Conservation (phyloP, 1,140 invertebrate species). For the Bombus sylvicola region DNA sequence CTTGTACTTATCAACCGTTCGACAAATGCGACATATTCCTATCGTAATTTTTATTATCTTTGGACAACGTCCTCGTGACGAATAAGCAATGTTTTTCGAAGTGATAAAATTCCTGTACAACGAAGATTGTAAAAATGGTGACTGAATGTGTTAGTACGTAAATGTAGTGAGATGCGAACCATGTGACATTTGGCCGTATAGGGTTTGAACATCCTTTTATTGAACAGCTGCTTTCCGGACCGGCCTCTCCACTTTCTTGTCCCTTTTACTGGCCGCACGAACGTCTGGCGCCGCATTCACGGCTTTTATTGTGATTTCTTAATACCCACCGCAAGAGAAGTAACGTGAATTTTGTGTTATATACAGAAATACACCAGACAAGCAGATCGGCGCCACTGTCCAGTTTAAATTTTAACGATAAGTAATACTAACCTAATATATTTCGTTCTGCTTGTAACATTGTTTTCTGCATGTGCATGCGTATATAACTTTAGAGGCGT, state of each 20-base stretch:
- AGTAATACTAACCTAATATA: neutral
- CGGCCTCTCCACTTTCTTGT: conserved; percentile 17
- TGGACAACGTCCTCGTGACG: neutral
- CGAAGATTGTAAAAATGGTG: neutral
- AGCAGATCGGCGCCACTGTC: neutral
- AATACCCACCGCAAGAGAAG: neutral
- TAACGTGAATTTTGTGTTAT: neutral
- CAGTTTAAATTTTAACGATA: neutral
- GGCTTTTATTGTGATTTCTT: conserved; percentile 34
- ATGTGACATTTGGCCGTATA: neutral
- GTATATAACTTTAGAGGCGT: neutral
- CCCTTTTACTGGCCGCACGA: conserved; percentile 25
- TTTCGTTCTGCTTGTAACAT: neutral
- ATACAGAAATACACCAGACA: neutral
- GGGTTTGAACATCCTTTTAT: conserved; percentile 16
- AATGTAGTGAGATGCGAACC: neutral
- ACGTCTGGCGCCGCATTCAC: neutral
- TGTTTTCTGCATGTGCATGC: neutral
- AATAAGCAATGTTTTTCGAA: neutral
- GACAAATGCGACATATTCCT: neutral
- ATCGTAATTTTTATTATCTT: neutral
- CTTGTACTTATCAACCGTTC: neutral
- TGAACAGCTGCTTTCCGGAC: conserved; percentile 37
- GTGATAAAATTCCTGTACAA: too few species aligned
- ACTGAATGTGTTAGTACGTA: neutral